A percentile compares a stretch with the other conserved stretches of the same genome.
These are phyloP conservation scores for Drosophila orena DNA, from an alignment of 1,140 invertebrate genomes.

Conservation along the genomic window DNA sequence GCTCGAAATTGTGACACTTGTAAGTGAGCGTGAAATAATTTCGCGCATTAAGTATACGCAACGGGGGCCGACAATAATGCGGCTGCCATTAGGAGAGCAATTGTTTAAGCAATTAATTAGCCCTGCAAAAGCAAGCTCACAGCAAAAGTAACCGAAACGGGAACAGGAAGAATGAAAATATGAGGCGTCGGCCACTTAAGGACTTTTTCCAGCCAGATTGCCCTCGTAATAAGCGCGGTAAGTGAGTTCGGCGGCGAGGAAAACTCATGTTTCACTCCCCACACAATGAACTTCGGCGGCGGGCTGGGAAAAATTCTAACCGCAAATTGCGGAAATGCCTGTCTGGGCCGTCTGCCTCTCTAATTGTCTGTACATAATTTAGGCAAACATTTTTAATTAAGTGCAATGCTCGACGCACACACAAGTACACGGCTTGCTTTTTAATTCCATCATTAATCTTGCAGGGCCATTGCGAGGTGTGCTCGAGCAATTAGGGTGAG, in stretches of 20 bases:
- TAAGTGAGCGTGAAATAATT: conserved; percentile 72
- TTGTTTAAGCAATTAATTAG: conserved; percentile 79
- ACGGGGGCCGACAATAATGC: conserved; percentile 47
- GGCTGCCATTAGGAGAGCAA: conserved; percentile 63
- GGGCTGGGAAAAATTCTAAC: conserved; percentile 20
- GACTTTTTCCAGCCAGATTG: conserved; percentile 36
- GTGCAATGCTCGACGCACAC: conserved; percentile 33
- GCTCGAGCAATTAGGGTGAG: conserved; percentile 29
- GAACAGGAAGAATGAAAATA: conserved; percentile 23
- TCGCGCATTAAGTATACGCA: conserved; percentile 61
- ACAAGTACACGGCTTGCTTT: conserved; percentile 37
- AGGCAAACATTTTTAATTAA: conserved; percentile 68
- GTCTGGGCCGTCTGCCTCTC: conserved; percentile 54
- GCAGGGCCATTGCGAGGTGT: conserved; percentile 33
- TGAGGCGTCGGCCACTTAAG: conserved; percentile 37
- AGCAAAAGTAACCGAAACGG: conserved; percentile 39
- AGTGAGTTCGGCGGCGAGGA: background rate
- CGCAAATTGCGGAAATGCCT: conserved; percentile 42
- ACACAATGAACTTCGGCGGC: conserved; percentile 34
- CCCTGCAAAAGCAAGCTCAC: conserved; percentile 53
- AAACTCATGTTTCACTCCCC: conserved; percentile 42
- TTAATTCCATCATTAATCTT: conserved; percentile 54
- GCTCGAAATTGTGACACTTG: conserved; percentile 70
- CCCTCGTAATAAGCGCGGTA: conserved; percentile 19
- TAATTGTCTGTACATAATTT: conserved; percentile 75